Base-by-base conservation (phyloP, 2,888 invertebrate species). In the Noctua janthina region DNA sequence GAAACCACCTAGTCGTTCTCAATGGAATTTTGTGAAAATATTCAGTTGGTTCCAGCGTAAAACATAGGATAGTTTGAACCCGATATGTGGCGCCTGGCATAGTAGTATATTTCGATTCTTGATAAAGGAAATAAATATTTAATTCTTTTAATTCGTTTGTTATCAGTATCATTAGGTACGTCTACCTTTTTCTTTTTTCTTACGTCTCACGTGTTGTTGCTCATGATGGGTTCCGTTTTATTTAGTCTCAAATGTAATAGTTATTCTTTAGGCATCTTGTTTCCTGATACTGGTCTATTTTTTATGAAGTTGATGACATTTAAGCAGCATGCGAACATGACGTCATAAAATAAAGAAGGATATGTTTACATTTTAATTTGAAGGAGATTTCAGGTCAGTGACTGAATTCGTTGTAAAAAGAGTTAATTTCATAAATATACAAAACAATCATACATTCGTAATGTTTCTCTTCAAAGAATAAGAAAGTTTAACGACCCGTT, bases 401-500 rank as follows among this genome's bases (percentile, higher is more conserved):
- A 64, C 49, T 49, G 75, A 76, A 85, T 88, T 80, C 85, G 23
- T 73, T 43, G 71, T 29, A 88, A 86, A 81, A 84, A 75, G 54
- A 76, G 68, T 77, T 88, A 81, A 87, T 87, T 87, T 69, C 64
- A 70, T 49, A 84, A 87, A 84, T 73, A 62, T 54, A 84, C 74
- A 76, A 80, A 72, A 85, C 76, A 81, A 84, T 76, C 74, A 84
- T 78, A 74, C 79, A 85, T 79, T 88, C 73, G 88, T 88, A 76
- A 81, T 76, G 59, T 51, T 75, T 67, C 86, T 77, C 77, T 88
- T 86, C 73, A 82, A 88, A 86, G 74, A 76, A 85, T 39, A 68
- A 85, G 85, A 73, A 80, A 74, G 79, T 29, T 74, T 78, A 86
- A 85, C 69, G 68, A 81, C 79, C 90, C 79, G 82, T 90, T 78